Evolutionary conservation across 2,888 invertebrate species (phyloP), one percentile per base, ranked within the genome.

Genomic region (Schrankia costaestrigalis): DNA sequence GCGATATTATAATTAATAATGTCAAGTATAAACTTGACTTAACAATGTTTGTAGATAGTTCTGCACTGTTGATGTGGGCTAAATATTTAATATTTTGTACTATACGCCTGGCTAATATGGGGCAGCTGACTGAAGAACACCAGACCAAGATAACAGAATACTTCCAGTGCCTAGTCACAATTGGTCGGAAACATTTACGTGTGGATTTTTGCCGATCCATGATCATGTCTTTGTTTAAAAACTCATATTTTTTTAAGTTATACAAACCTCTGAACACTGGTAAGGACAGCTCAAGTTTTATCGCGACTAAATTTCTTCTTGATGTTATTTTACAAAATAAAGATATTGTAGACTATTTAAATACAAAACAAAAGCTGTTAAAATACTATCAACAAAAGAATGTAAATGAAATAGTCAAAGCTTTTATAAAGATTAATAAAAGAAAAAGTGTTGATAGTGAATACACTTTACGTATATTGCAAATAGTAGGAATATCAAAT

Each of bases 301-400:
- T 77, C 1, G 73, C 82, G 2, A 86, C 87, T 0, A 63, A 71
- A 31, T 77, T 83, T 44, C 45, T 87, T 9, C 44, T 86, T 11
- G 53, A 82, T 41, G 56, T 83, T 12, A 62, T 85, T 11, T 56
- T 40, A 12, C 43, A 71, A 17, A 60, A 83, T 40, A 55, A 46
- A 38, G 78, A 81, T 32, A 67, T 78, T 1, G 46, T 84, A 3
- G 63, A 56, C n/a, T 68, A 73, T 58, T 66, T 83, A 30, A 65
- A 77, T 41, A 63, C 52, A 8, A 80, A 71, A 45, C 63, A 73
- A 39, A 73, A 59, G 26, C 57, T 89, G 39, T 63, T 91, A 10
- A 75, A 76, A 31, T 79, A 89, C 1, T 92, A 89, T 50, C 87
- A 86, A 56, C 78, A 86, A 36, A 92, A 91, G 63, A 86, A 91